Evolutionary conservation across 1,140 invertebrate genomes (phyloP).

Genomic region (Hylyphantes graminicola): DNA sequence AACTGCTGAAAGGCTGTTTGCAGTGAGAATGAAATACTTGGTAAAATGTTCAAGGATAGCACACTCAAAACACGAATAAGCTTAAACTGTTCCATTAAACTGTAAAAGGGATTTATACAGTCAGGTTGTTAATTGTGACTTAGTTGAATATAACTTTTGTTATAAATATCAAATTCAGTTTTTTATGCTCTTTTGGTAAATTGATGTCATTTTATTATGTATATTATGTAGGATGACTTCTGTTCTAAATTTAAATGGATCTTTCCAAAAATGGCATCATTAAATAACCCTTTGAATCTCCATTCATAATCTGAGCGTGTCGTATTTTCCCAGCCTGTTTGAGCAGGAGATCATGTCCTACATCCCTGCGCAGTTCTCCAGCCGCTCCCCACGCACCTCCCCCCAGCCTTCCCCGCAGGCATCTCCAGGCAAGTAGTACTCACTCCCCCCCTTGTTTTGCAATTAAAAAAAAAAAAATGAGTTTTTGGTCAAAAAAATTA

Average conservation of each 20-base stretch:
- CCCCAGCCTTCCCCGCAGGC: conserved; percentile 82
- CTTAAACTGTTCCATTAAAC: too few relatives aligned
- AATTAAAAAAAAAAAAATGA: too few relatives aligned
- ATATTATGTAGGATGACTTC: background rate
- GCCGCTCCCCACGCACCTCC: conserved; percentile 72
- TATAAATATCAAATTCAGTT: too few relatives aligned
- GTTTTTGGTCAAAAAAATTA: too few relatives aligned
- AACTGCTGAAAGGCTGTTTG: too few relatives aligned
- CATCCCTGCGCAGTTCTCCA: conserved; percentile 77
- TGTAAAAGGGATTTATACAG: too few relatives aligned
- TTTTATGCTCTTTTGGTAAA: background rate
- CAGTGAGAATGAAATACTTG: too few relatives aligned
- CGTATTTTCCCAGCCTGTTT: conserved; percentile 81
- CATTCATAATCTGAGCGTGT: background rate
- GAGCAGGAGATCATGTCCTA: conserved; percentile 98
- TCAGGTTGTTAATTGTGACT: too few relatives aligned
- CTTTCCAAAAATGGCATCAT: background rate
- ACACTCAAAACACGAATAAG: too few relatives aligned
- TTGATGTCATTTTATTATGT: background rate
- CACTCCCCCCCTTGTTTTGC: background rate
- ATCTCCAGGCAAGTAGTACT: conserved; percentile 72
- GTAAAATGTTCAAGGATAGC: too few relatives aligned
- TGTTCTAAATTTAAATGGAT: background rate
- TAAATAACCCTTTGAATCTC: background rate
- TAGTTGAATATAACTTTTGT: too few relatives aligned